These are phyloP conservation scores for Ophion costatus DNA, from an alignment of 2,888 invertebrate species.

Conservation along the genomic window DNA sequence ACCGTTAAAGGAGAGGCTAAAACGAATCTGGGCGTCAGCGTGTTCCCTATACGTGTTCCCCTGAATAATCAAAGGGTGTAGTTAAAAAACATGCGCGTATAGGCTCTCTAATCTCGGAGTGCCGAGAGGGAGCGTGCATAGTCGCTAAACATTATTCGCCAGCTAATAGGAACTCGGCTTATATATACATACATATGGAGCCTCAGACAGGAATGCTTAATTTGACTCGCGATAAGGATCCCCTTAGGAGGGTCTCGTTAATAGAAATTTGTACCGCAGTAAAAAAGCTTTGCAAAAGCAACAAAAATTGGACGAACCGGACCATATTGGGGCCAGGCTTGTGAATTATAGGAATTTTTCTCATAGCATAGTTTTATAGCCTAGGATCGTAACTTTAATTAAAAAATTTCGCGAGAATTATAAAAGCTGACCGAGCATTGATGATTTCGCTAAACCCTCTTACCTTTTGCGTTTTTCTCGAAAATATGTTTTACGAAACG, in stretches of 20 bases:
- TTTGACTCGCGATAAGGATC: conserved; percentile 59
- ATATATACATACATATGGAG: conserved; percentile 21
- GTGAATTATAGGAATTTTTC: neutral
- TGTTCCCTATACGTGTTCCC: conserved; percentile 33
- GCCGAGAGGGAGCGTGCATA: conserved; percentile 48
- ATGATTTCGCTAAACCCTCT: too few relatives aligned
- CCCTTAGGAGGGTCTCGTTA: conserved; percentile 36
- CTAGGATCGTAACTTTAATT: too few relatives aligned
- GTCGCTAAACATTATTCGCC: conserved; percentile 53
- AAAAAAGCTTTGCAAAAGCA: conserved; percentile 33
- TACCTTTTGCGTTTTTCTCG: neutral
- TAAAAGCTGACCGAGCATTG: too few relatives aligned
- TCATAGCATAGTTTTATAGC: neutral
- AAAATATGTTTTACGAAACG: neutral
- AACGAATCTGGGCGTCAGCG: conserved; percentile 47
- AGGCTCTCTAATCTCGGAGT: conserved; percentile 57
- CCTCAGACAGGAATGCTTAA: conserved; percentile 40
- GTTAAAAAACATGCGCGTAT: conserved; percentile 31
- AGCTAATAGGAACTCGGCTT: conserved; percentile 26
- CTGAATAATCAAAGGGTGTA: conserved; percentile 50
- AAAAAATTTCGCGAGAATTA: too few relatives aligned
- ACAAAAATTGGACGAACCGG: neutral
- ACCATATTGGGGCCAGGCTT: neutral
- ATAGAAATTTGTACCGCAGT: conserved; percentile 53
- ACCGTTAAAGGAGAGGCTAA: conserved; percentile 43